phyloP scores from a whole-genome alignment of 2,888 invertebrate genomes.

The Eristalinus aeneus region DNA sequence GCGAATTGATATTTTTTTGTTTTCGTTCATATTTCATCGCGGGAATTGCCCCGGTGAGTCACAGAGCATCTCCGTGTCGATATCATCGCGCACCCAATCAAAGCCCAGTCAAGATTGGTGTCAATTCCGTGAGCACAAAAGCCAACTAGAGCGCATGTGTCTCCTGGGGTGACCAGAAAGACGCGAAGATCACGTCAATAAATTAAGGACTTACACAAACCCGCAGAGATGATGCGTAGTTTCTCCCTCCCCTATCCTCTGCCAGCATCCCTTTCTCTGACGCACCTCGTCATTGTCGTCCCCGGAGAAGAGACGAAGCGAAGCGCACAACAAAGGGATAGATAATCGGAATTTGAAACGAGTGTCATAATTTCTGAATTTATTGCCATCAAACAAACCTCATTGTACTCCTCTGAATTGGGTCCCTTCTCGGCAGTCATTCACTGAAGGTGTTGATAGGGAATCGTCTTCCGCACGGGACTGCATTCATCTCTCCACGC shows the following conservation, averaged over 20 bases:
- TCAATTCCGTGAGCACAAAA: slow-evolving; percentile 54
- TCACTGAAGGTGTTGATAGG: not conserved
- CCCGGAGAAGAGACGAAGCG: not conserved
- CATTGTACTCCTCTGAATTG: slow-evolving; percentile 15
- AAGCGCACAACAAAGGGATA: slow-evolving; percentile 31
- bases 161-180: not conserved
- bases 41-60: slow-evolving; percentile 62
- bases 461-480: not conserved
- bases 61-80: slow-evolving; percentile 26
- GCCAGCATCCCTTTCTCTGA: slow-evolving; percentile 18
- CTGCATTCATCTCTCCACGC: not conserved
- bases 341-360: slow-evolving; percentile 67
- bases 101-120: slow-evolving; percentile 56
- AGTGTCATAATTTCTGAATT: slow-evolving; percentile 68
- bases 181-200: slow-evolving; percentile 54
- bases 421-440: not conserved
- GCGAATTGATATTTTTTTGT: slow-evolving; percentile 48
- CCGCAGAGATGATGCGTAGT: slow-evolving; percentile 32
- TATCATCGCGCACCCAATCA: slow-evolving; percentile 46
- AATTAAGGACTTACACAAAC: slow-evolving; percentile 60
- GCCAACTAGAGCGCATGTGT: slow-evolving; percentile 16
- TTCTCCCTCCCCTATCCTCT: slow-evolving; percentile 32
- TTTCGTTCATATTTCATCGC: slow-evolving; percentile 19
- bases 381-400: slow-evolving; percentile 63
- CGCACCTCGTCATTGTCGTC: not conserved